Base-by-base conservation (phyloP, 2,888 invertebrate genomes). In the Heliconius aoede region DNA sequence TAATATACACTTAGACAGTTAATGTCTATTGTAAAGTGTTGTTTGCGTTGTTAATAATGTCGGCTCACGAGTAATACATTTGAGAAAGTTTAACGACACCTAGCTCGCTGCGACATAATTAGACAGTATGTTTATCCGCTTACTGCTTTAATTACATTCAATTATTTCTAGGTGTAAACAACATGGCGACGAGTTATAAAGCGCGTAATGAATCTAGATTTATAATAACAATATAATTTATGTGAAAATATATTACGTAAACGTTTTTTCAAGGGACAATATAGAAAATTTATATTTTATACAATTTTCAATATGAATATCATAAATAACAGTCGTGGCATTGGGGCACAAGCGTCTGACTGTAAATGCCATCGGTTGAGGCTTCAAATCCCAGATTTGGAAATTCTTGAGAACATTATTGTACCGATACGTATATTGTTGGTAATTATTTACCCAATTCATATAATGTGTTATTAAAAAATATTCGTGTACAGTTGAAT, bases 81-180 rank as follows among this genome's bases (percentile, higher is more conserved):
- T 81, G 82, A 80, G 82, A 82, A 82, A 83, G 84, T 82, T 82
- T 80, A 79, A 79, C 67, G 79, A 80, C 81, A 81, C 82, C 80
- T 79, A 80, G 76, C 76, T 51, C 76, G 69, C 71, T 30, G 40
- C 75, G 65, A 73, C 78, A 79, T 71, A 79, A 72, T 68, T 61
- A 69, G 61, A 69, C 30, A 26, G 60, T 46, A 24, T 51, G 46
- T 36, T 68, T 69, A 24, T 65, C 18, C 24, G 15, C 55, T 24
- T 24, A 65, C 64, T 73, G 73, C 30, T 65, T 65, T 65, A 65
- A 72, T 72, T 72, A 72, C 71, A 36, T 72, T 60, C 60, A 72
- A 60, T 72, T 72, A 72, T 72, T 60, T 72, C 60, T 11, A 72
- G 11, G 71, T 60, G 60, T 72, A 58, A 72, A 72, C 71, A 55